Base-by-base conservation (phyloP, 2,113 vertebrate genomes). In the Sardina pilchardus region DNA sequence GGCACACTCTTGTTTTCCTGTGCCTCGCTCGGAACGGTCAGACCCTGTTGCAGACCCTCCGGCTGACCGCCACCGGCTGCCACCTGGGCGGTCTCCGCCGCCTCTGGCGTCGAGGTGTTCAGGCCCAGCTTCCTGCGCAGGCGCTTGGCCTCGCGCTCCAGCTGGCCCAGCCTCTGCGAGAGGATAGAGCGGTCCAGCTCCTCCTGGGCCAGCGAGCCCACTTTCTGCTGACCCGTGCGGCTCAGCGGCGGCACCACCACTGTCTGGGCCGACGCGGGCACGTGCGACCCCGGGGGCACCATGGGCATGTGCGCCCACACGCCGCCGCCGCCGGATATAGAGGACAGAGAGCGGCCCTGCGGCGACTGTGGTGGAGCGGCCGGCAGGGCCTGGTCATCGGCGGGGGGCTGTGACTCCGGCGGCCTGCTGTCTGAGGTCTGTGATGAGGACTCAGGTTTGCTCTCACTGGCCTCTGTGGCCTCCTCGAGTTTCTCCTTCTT, bases 131-230 rank as follows among this genome's bases (percentile, higher is more conserved):
- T 89, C 82, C 45, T 86, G 14, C 90, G 89, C 0, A 95, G 88
- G 34, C 89, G 90, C 67, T 93, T 88, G 16, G 90, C 88, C 84
- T 94, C 93, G 44, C 88, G 92, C 86, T 95, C 93, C 47, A 95
- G 84, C 16, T 30, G 83, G 0, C 88, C 89, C 80, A 95, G 89
- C 85, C 82, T 94, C 81, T 90, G 90, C 6, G 84, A 1, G 19
- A 91, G 88, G 1, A 86, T 84, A 0, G 90, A 90, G 0, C 59
- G 45, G 36, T 94, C 92, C 0, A 53, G 82, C 10, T 82, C 87
- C 6, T 93, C 90, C 0, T 84, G 30, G n/a, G 87, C 80, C 85
- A 88, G 85, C 0, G 83, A 17, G 6, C 85, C 81, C 50, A 81
- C 83, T 8, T 44, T 10, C 3, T 44, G 86, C 19, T 82, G 86